phyloP scores from a whole-genome alignment of 2,888 invertebrate genomes.

The Volucella inflata region DNA sequence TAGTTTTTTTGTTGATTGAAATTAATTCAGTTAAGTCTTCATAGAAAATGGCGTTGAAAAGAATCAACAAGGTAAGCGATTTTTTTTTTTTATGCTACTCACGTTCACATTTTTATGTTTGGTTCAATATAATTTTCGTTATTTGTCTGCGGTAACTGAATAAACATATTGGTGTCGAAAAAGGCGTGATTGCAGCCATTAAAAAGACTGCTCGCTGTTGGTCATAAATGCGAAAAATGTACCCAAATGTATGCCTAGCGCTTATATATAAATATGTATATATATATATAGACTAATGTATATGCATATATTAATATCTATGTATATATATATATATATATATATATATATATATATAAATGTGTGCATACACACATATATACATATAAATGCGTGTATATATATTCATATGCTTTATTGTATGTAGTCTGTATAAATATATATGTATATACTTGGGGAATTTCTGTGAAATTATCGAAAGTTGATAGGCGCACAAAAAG shows the following conservation, averaged over 20 bases:
- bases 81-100: constrained; percentile 59
- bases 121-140: constrained; percentile 63
- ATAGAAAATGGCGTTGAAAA: constrained; percentile 95
- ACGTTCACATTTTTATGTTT: constrained; percentile 65
- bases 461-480: constrained; percentile 41
- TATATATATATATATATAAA: constrained; percentile 16
- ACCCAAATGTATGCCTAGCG: constrained; percentile 24
- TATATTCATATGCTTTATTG: background rate
- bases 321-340: constrained; percentile 13
- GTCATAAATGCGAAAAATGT: constrained; percentile 37
- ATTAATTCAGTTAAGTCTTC: constrained; percentile 47
- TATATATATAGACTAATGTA: constrained; percentile 2
- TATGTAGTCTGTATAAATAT: background rate
- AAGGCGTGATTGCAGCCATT: constrained; percentile 71
- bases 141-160: constrained; percentile 54
- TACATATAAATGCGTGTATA: background rate
- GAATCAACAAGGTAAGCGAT: constrained; percentile 92
- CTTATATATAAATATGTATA: constrained; percentile 24
- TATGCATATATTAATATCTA: background rate
- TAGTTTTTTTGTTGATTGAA: constrained; percentile 64
- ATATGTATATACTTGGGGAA: constrained; percentile 15
- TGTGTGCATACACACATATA: constrained; percentile 4
- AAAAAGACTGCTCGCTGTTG: constrained; percentile 48
- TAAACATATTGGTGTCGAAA: constrained; percentile 59
- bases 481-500: constrained; percentile 27